These are phyloP conservation scores for Zoanthus gigantus DNA, from an alignment of 92 coral and sea anemone genomes.

Conservation along the genomic window DNA sequence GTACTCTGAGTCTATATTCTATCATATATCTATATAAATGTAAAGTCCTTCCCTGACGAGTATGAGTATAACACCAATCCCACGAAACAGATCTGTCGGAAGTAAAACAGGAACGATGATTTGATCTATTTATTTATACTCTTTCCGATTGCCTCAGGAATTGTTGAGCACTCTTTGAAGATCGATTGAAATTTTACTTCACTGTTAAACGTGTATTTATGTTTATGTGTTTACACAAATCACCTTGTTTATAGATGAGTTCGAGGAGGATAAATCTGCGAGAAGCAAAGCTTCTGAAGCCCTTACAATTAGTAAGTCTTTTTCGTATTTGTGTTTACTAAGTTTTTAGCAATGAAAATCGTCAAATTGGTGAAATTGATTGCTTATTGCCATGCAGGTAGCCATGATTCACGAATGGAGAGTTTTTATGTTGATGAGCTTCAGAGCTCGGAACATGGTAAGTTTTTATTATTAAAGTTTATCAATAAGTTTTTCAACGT, in stretches of 20 bases:
- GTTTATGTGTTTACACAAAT: background rate
- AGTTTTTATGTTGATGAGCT: background rate
- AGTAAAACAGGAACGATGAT: too few relatives aligned
- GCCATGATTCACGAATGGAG: background rate
- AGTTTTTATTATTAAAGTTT: background rate
- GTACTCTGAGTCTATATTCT: too few relatives aligned
- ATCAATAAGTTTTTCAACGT: background rate
- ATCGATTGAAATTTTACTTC: too few relatives aligned
- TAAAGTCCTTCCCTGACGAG: too few relatives aligned
- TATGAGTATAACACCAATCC: too few relatives aligned
- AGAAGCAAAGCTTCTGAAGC: background rate
- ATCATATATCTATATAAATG: too few relatives aligned
- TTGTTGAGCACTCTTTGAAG: too few relatives aligned
- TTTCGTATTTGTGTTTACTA: background rate
- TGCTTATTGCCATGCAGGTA: background rate
- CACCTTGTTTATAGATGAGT: background rate
- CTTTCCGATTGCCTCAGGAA: too few relatives aligned
- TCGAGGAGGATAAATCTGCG: background rate
- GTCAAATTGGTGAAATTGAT: background rate
- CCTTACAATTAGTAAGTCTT: background rate
- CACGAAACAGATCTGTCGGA: too few relatives aligned
- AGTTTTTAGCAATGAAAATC: background rate
- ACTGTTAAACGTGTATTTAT: background rate
- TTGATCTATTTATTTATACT: too few relatives aligned
- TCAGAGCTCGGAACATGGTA: conserved; percentile 11